Base-by-base conservation (phyloP, 1,140 invertebrate genomes). In the Drosophila neocordata region DNA sequence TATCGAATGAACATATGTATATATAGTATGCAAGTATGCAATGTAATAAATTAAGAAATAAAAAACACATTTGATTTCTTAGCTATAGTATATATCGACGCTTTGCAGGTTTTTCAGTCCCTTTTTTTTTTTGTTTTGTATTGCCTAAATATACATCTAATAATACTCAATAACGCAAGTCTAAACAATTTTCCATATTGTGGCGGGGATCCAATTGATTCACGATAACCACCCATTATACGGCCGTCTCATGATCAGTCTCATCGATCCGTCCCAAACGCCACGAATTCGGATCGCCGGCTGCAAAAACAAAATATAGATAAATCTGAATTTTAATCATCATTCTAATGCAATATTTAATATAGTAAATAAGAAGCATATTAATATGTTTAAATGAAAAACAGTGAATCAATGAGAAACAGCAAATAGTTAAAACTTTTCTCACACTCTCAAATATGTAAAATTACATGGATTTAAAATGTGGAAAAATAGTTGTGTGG, bases 261-360 rank as follows among this genome's bases (percentile, higher is more conserved):
- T 96, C 96, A 92, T 96, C 95, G 92, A 96, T 96, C 89, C 95
- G 93, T 79, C 95, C 95, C 72, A 96, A 93, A 76, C 95, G 93
- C 95, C 95, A 96, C 70, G 95, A 95, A 92, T 96, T 95, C 69
- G 95, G 95, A 93, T 96, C 95, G 64, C 94, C 94, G 77, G 94
- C 95, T 93, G 93, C 92, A 94, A 92, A 69, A 73, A 69, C 13
- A 53, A 68, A n/a, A 24, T 24, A 18, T 37, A 65, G 1, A 68
- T 18, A 64, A n/a, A n/a, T n/a, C n/a, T n/a, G n/a, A n/a, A 53
- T 51, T n/a, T 20, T 8, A n/a, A 31, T 3, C 4, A 24, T 24
- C 22, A 24, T 4, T 24, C 22, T 24, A 24, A 24, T 24, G n/a
- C n/a, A n/a, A n/a, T 24, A 2, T 24, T 1, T 24, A 24, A 2